Percentiles rank a stretch among this genome's conserved stretches.
Evolutionary conservation across 2,888 invertebrate genomes (phyloP).

Genomic region (Ophraella communa): DNA sequence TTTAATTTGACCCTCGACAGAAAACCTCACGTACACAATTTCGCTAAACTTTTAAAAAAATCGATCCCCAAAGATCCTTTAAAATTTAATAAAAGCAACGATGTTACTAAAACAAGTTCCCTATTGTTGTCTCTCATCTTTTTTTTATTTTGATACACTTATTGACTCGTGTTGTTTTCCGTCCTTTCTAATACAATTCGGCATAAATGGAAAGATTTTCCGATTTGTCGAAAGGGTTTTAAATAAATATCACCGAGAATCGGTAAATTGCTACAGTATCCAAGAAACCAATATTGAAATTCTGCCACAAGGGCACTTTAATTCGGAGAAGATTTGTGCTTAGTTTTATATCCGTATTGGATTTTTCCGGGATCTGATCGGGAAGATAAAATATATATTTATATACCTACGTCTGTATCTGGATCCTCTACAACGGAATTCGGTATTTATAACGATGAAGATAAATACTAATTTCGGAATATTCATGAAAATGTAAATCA

Average conservation of each 20-base stretch:
- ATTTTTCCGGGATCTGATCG: slow-evolving; percentile 43
- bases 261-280: slow-evolving; percentile 22
- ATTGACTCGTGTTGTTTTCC: slow-evolving; percentile 5
- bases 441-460: slow-evolving; percentile 13
- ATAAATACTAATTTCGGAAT: slow-evolving; percentile 1
- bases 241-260: slow-evolving; percentile 23
- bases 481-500: slow-evolving; percentile 14
- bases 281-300: slow-evolving; percentile 37
- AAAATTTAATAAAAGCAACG: not conserved
- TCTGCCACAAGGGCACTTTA: slow-evolving; percentile 35
- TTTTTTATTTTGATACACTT: not conserved
- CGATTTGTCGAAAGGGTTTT: slow-evolving; percentile 24
- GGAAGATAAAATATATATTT: slow-evolving; percentile 47
- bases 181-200: slow-evolving; percentile 14
- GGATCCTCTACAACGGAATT: slow-evolving; percentile 41
- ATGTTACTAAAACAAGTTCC: not conserved
- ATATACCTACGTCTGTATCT: slow-evolving; percentile 45
- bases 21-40: no score
- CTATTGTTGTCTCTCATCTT: not conserved
- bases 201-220: slow-evolving; percentile 13
- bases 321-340: slow-evolving; percentile 39
- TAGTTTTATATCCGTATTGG: slow-evolving; percentile 44
- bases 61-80: no score
- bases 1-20: no score
- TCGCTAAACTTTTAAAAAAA: no score